Base-by-base conservation (phyloP, 1,140 invertebrate species). In the Phthorimaea operculella region DNA sequence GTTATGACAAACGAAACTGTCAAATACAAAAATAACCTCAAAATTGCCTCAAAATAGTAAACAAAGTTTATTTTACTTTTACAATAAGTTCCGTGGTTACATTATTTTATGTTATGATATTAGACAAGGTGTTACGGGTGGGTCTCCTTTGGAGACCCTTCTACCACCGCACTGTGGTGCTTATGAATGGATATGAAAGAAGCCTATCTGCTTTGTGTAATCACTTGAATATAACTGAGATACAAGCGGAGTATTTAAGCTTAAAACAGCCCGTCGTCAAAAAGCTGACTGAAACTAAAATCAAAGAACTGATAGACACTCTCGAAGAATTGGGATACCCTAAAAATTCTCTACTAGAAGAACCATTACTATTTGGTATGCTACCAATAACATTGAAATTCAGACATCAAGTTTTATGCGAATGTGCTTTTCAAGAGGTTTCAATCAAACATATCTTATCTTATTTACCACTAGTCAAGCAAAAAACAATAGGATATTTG, bases 311-410 rank as follows among this genome's bases (percentile, higher is more conserved):
- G 18, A 53, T 79, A 0, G 52, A 71, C 6, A 63, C 71, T 34
- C 7, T 81, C 7, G 56, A 65, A 34, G 62, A 77, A n/a, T 47
- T 81, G 39, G 78, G 79, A 28, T 79, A 67, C 62, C 21, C 61
- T 21, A 72, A 56, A 55, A 49, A 76, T 36, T 53, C 60, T 16
- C 50, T 83, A n/a, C 50, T 82, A 12, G 44, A 77, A 12, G 60
- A 82, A 48, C 80, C 80, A 28, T 34, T 70, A 15, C 42, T 86
- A 8, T 83, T 76, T 60, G 66, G 72, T 50, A 62, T 77, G 49
- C 58, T 79, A 48, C 82, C 82, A 44, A 53, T 81, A 10, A 85
- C 79, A 28, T 53, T 86, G 39, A 79, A 74, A 59, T 75, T 66
- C 69, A 62, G 82, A 14, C 70, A 68, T 55, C 64, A 63, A 65